Evolutionary conservation across 2,797 vertebrate species (phyloP), one percentile per base, ranked within the genome.

Genomic region (Centropyge bicolor): DNA sequence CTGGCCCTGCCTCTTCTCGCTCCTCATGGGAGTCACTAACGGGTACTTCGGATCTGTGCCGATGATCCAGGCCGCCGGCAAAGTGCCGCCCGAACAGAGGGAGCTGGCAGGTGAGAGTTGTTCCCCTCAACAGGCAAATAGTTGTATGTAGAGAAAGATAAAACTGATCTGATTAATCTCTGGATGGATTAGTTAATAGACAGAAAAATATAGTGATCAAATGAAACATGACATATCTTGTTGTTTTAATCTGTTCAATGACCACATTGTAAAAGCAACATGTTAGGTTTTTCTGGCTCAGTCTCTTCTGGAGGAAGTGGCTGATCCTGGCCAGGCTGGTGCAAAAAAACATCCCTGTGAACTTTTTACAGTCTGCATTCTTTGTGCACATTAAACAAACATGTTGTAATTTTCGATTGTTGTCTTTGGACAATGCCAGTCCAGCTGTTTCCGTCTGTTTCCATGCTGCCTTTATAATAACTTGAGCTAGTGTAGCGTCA

Each of bases 31-130:
- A 46, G 96, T 99, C 87, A 98, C 96, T 91, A 99, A 98, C 0
- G 98, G 98, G 38, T 99, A 99, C 90, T 99, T 99, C 0, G 98
- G 98, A 82, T 99, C 98, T 0, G 97, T 99, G 57, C 98, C 98
- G 57, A 99, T 99, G 98, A 99, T 99, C 86, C 96, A 97, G 90
- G 98, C 98, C 0, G 97, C 98, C 0, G 96, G 98, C 20, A 97
- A 97, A 93, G 97, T 99, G 80, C 95, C 96, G 20, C 97, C 97
- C 0, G 97, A 97, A 82, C 98, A 99, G 94, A 95, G 98, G 74
- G 98, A 99, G 90, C 89, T 99, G 82, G 98, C 98, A 95, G 98
- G 98, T 99, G 91, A 91, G 95, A 17, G 75, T 52, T 8, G 1
- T 8, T 68, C 19, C 1, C 6, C 19, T 57, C 13, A 12, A 14